Base-by-base conservation (phyloP, 1,140 invertebrate genomes). In the Trichonephila inaurata region DNA sequence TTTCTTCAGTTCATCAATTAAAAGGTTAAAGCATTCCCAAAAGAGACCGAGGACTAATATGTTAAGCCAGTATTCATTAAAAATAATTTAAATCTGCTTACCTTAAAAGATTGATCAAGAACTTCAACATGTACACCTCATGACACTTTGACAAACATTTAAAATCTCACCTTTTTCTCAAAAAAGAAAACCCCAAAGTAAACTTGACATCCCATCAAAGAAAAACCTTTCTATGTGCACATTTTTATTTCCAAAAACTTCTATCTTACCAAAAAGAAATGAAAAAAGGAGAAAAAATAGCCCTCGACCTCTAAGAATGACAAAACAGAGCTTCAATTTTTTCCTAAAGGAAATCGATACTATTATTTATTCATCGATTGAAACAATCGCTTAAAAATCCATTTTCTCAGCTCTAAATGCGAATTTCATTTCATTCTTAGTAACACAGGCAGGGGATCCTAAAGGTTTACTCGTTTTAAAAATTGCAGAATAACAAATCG, bases 291-390 rank as follows among this genome's bases (percentile, higher is more conserved):
- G 4, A 24, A 69, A 69, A 1, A 19, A 24, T 14, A 69, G 28
- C n/a, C n/a, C 66, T 21, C 0, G 24, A 10, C 12, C 24, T 69
- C 24, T 21, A 3, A n/a, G 24, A 21, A 69, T 24, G 66, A 69
- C n/a, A 69, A 69, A 69, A 28, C 4, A 6, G 1, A 2, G 24
- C 66, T 14, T 69, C 10, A 69, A 24, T 69, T 77, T 77, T 33
- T 40, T 18, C 28, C 3, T 14, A 33, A 18, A 77, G 28, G 33
- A 77, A 33, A 77, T 33, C 72, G 28, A 77, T 77, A 18, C 72
- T 33, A 77, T 77, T 77, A 40, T 77, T 77, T 77, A 77, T 77
- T 77, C 72, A 77, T 40, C 72, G 72, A 77, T 77, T 77, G 14
- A 6, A 19, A 2, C 33, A 77, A 77, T 77, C 28, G 33, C 5